These are phyloP conservation scores for Daboia siamensis DNA, from an alignment of 2,113 vertebrate species.

Conservation along the genomic window DNA sequence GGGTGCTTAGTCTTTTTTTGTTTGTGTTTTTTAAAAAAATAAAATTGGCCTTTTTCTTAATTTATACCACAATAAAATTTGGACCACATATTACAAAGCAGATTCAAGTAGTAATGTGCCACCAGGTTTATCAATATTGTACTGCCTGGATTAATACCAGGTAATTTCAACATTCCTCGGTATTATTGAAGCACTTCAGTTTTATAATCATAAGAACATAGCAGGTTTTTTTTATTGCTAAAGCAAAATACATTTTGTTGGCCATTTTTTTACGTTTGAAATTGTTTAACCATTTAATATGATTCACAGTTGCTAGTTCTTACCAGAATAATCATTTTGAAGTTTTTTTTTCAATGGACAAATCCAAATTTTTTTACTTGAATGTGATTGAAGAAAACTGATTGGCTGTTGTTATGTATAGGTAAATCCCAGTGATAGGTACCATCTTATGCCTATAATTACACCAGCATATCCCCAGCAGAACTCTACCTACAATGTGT, in stretches of 20 bases:
- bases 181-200: constrained; percentile 24
- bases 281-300: background rate
- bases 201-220: background rate
- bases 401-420: constrained; percentile 81
- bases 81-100: constrained; percentile 5
- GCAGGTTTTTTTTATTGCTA: background rate
- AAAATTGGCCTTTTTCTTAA: constrained; percentile 48
- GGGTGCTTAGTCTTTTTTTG: constrained; percentile 48
- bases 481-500: constrained; percentile 93
- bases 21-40: constrained; percentile 14
- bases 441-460: constrained; percentile 95
- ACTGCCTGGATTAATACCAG: background rate
- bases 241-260: constrained; percentile 16
- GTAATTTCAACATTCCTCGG: constrained; percentile 17
- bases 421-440: constrained; percentile 88
- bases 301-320: constrained; percentile 17
- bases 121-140: background rate
- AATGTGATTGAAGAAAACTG: constrained; percentile 79
- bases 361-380: constrained; percentile 70
- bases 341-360: constrained; percentile 66
- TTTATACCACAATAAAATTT: constrained; percentile 44
- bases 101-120: constrained; percentile 24
- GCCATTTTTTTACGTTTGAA: constrained; percentile 5
- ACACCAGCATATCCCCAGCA: constrained; percentile 93
- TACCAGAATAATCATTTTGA: constrained; percentile 26